Evolutionary conservation across 2,113 vertebrate species (phyloP).

Genomic region (Lycaon pictus): DNA sequence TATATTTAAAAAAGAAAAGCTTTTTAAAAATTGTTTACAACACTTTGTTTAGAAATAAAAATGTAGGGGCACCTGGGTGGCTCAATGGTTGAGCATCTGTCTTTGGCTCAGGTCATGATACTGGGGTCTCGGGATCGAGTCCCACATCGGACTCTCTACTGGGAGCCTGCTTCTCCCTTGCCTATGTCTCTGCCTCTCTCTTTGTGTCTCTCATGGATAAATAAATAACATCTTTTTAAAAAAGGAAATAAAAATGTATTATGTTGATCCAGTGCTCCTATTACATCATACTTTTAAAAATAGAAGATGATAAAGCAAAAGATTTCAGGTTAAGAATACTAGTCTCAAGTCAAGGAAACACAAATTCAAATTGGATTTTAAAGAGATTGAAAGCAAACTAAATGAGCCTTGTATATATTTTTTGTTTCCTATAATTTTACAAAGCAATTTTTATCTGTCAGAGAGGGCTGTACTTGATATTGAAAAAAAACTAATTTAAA

Average conservation of each 20-base stretch:
- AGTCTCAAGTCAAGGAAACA: constrained; percentile 71
- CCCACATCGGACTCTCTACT: no score
- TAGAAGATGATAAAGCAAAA: constrained; percentile 75
- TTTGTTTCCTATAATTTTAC: constrained; percentile 72
- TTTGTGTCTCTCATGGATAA: no score
- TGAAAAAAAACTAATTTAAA: constrained; percentile 49
- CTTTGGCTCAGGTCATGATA: no score
- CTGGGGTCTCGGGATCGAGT: no score
- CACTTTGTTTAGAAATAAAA: constrained; percentile 62
- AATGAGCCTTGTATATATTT: constrained; percentile 57
- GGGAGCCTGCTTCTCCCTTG: no score
- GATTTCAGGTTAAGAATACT: constrained; percentile 70
- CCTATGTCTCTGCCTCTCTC: no score
- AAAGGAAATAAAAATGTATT: constrained; percentile 70
- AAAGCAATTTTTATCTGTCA: constrained; percentile 71
- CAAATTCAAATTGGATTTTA: constrained; percentile 71
- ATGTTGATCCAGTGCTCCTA: constrained; percentile 5
- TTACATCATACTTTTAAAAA: constrained; percentile 76
- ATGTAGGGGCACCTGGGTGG: not conserved
- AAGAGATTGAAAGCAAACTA: constrained; percentile 77
- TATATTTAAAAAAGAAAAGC: not conserved
- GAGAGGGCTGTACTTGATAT: not conserved
- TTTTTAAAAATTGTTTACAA: not conserved
- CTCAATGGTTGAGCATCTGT: no score
- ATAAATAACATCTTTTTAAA: not conserved